phyloP scores from a whole-genome alignment of 2,113 vertebrate species.

The Anser cygnoides region DNA sequence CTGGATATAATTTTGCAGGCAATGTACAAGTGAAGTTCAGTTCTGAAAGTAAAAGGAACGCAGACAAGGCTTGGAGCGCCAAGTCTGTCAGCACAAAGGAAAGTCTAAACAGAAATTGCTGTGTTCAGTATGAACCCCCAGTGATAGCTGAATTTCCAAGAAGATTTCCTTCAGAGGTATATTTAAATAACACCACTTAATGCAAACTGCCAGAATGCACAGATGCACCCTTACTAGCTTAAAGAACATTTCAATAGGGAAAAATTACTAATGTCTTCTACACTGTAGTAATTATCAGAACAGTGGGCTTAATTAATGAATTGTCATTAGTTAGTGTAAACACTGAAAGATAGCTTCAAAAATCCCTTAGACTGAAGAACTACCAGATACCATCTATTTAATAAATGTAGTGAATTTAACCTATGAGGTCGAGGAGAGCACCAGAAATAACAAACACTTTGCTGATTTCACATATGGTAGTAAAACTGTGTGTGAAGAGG shows the following conservation, averaged over 20 bases:
- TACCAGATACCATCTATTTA: background rate
- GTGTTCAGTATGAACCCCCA: background rate
- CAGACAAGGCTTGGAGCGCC: background rate
- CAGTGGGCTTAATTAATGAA: background rate
- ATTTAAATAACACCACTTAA: background rate
- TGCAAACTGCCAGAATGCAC: background rate
- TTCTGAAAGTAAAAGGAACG: background rate
- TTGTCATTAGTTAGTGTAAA: background rate
- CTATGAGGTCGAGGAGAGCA: background rate
- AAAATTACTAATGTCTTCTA: background rate
- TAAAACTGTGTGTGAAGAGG: background rate
- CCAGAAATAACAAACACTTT: background rate
- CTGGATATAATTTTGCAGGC: background rate
- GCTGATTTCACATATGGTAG: background rate
- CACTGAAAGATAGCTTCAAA: background rate
- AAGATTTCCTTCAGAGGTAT: background rate
- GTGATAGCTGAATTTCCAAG: background rate
- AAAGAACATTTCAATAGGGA: background rate
- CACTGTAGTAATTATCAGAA: background rate
- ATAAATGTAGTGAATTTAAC: background rate
- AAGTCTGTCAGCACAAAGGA: background rate
- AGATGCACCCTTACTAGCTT: background rate
- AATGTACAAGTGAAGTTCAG: background rate
- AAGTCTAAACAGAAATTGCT: background rate
- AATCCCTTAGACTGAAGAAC: background rate